Base-by-base conservation (phyloP, 2,888 invertebrate genomes). In the Thysanoteuthis rhombus region DNA sequence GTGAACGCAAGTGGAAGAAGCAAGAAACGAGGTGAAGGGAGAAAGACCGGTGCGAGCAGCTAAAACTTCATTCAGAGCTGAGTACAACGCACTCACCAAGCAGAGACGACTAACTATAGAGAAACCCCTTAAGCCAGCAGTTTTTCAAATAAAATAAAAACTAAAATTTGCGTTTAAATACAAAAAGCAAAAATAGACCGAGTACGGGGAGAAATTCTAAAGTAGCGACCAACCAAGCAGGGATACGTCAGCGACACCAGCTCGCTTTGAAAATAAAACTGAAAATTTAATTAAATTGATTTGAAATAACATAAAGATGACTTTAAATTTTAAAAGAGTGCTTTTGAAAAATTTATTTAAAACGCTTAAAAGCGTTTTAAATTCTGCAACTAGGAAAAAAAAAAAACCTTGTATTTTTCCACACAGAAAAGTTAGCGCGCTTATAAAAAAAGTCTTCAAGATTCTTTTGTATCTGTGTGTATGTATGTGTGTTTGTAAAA, bases 311-410 rank as follows among this genome's bases (percentile, higher is more conserved):
- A 92, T n/a, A 40, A 92, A 92, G 16, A 92, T 92, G 28, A 36
- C 19, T 45, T 92, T 92, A 45, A 45, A 92, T 92, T 92, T 92
- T 92, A 92, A 92, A 92, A 92, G n/a, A 10, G n/a, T 52, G n/a
- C 36, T 92, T 92, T 92, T 28, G 19, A 92, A 92, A 92, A n/a
- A n/a, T n/a, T 42, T 36, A 39, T 28, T 36, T 90, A 90, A 90
- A 25, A 90, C 39, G 42, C 32, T 40, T 42, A 39, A 90, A 90
- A 90, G 39, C 32, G 28, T 42, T 16, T 28, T 25, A n/a, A 32
- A 8, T 40, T 32, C 22, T 40, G 25, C 39, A 39, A 90, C 40
- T 90, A 39, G 28, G 36, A 89, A 22, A 89, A 89, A 89, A 89
- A 38, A 90, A 89, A 90, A 52, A 52, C 25, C 28, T 47, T 22